Base-by-base conservation (phyloP, 2,113 vertebrate species). In the Gnathonemus longibarbis region DNA sequence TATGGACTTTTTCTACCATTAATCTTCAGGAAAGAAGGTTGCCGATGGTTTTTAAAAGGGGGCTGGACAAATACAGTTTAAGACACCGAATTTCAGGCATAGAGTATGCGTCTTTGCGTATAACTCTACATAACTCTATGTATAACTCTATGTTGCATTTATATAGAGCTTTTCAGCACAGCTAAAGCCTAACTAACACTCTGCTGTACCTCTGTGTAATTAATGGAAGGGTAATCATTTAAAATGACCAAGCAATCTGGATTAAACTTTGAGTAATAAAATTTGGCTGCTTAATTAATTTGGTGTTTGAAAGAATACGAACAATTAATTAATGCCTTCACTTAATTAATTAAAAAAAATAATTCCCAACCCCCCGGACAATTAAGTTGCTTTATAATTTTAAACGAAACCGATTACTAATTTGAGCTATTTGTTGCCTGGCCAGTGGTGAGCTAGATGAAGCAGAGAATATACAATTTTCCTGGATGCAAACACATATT, bases 191-290 rank as follows among this genome's bases (percentile, higher is more conserved):
- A 31, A 15, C 27, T 35, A 74, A 74, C 15, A 19, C n/a, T 77
- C 74, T 39, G 35, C 11, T 80, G 35, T 39, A 19, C 74, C 74
- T 80, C 74, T 42, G 45, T 48, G 83, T 48, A 46, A 48, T 84
- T 84, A 84, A 84, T 48, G 83, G 9, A 21, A 45, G 7, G 45
- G 45, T 84, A 45, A 84, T 48, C 83, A 48, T 48, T 84, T 84
- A 21, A 84, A 84, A 45, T 24, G 42, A 84, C 42, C 83, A 46
- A 10, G 48, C 83, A 84, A 84, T 84, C 45, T 48, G 6, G 45
- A 48, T n/a, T 84, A 84, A 84, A 48, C 39, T 84, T 70, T 83
- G 35, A 83, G 77, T 45, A 83, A 42, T 83, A 83, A 83, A 83
- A 45, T 83, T 83, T 84, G 17, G 2, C 39, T 46, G 83, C 5